phyloP scores from a whole-genome alignment of 2,888 invertebrate genomes.

The Apamea epomidion region DNA sequence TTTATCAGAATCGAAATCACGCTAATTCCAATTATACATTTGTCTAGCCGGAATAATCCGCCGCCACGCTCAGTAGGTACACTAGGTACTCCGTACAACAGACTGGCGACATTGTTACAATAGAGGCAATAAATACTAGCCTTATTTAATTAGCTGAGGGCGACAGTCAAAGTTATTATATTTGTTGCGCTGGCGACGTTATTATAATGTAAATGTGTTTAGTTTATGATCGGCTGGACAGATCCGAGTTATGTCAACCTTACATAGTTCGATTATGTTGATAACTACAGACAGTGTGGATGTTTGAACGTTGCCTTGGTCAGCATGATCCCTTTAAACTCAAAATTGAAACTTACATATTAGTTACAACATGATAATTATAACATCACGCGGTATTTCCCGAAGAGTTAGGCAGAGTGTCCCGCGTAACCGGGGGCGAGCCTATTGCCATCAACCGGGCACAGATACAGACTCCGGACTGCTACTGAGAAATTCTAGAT shows the following conservation, averaged over 20 bases:
- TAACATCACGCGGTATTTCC: too few species aligned
- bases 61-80: neutral
- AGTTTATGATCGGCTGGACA: slow-evolving; percentile 11
- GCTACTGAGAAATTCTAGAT: neutral
- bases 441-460: neutral
- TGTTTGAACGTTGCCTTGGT: neutral
- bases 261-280: slow-evolving; percentile 20
- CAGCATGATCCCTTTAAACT: neutral
- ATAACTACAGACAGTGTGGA: neutral
- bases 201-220: slow-evolving; percentile 42
- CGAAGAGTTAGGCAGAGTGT: neutral
- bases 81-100: neutral
- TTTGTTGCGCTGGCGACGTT: slow-evolving; percentile 47
- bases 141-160: slow-evolving; percentile 53
- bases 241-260: neutral
- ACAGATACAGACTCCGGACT: neutral
- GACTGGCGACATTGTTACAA: slow-evolving; percentile 10
- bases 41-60: neutral
- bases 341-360: too few species aligned
- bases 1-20: neutral
- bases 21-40: neutral
- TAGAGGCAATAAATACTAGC: slow-evolving; percentile 38
- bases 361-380: too few species aligned
- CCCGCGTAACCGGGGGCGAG: neutral
- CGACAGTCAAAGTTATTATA: slow-evolving; percentile 48